phyloP scores from a whole-genome alignment of 1,140 invertebrate species.

The Drosophila parabipectinata region DNA sequence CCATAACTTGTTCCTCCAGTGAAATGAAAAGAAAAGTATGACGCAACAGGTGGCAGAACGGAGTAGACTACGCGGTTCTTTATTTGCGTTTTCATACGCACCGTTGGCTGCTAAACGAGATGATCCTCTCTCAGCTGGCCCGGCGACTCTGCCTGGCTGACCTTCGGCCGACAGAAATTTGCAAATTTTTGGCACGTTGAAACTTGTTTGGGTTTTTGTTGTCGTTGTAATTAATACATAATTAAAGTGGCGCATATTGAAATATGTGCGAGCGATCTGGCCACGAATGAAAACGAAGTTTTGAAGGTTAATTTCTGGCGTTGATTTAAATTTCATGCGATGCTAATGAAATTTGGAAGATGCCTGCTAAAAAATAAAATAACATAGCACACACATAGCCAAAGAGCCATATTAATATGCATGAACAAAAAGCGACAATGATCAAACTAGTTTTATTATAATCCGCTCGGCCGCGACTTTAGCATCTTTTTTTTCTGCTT shows the following conservation, averaged over 20 bases:
- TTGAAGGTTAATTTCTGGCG: conserved; percentile 57
- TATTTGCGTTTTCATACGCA: conserved; percentile 28
- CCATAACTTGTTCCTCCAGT: conserved; percentile 19
- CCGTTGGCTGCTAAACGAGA: conserved; percentile 21
- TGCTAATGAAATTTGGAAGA: conserved; percentile 60
- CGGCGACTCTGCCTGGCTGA: conserved; percentile 32
- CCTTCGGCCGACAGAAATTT: conserved; percentile 41
- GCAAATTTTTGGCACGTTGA: conserved; percentile 54
- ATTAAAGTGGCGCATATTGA: conserved; percentile 59
- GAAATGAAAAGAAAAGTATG: conserved; percentile 50
- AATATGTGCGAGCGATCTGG: conserved; percentile 51
- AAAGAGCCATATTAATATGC: conserved; percentile 32
- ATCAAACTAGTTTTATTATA: conserved; percentile 46
- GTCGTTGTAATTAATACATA: conserved; percentile 58
- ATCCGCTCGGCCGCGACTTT: conserved; percentile 22
- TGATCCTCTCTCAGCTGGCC: conserved; percentile 23
- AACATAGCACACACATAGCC: neutral
- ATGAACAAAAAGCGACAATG: conserved; percentile 43
- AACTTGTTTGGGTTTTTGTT: conserved; percentile 54
- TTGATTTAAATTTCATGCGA: conserved; percentile 61
- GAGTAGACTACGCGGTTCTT: neutral
- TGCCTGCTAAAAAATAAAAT: conserved; percentile 29
- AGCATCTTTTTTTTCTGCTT: conserved; percentile 9
- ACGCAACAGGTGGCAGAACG: conserved; percentile 18
- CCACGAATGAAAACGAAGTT: conserved; percentile 49